Conservation (phyloP, 2,113 vertebrate species). For the Scophthalmus maximus region DNA sequence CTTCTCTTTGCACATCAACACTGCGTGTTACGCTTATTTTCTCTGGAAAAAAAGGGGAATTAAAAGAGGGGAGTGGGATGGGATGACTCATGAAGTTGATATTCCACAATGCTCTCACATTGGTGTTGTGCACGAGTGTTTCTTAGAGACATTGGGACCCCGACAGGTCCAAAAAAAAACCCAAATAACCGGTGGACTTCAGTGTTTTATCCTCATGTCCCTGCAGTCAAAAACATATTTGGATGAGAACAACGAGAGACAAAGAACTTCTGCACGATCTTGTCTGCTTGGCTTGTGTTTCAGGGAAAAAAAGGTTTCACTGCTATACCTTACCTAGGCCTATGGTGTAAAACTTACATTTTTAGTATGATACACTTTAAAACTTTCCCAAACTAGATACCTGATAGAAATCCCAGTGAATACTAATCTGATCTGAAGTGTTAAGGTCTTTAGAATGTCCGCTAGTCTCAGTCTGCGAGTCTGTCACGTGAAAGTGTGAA, state of each 20-base stretch:
- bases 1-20: too few relatives aligned
- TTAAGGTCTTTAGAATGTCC: neutral
- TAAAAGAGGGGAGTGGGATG: too few relatives aligned
- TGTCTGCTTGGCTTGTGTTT: too few relatives aligned
- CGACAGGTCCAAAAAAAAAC: neutral
- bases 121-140: neutral
- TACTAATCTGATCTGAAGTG: neutral
- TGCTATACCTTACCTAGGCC: neutral
- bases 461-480: too few relatives aligned
- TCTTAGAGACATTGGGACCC: neutral
- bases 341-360: neutral
- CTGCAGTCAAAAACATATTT: neutral
- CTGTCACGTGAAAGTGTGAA: neutral
- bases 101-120: conserved; percentile 2
- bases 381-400: neutral
- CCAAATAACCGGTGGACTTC: neutral
- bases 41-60: too few relatives aligned
- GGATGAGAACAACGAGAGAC: neutral
- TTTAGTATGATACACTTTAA: neutral
- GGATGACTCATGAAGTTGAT: neutral
- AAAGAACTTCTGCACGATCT: neutral
- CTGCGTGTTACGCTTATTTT: too few relatives aligned
- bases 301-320: too few relatives aligned
- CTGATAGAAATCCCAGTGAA: too few relatives aligned
- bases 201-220: neutral